phyloP scores from a whole-genome alignment of 2,797 vertebrate species.

The Channallabes apus region DNA sequence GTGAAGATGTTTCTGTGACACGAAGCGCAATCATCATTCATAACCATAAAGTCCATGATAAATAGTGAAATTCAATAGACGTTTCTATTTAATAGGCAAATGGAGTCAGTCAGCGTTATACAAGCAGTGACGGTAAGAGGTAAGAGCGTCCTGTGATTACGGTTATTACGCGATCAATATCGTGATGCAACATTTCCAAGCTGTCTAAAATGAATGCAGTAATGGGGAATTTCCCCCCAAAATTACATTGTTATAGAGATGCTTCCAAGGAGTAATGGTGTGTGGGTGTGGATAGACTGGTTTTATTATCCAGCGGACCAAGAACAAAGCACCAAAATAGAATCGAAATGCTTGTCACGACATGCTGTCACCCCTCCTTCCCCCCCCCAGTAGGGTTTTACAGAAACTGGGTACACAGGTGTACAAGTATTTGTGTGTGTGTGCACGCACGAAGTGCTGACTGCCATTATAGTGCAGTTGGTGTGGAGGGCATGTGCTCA shows the following conservation, averaged over 20 bases:
- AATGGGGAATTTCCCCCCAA: neutral
- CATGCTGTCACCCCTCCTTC: slow-evolving; percentile 21
- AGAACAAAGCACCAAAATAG: slow-evolving; percentile 58
- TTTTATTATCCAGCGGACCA: slow-evolving; percentile 61
- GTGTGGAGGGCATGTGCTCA: slow-evolving; percentile 64
- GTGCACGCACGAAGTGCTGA: slow-evolving; percentile 61
- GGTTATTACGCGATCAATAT: neutral
- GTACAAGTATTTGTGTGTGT: neutral
- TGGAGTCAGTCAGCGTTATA: neutral
- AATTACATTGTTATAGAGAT: slow-evolving; percentile 23
- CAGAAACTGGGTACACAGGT: slow-evolving; percentile 34
- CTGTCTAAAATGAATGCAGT: neutral
- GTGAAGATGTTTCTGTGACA: neutral
- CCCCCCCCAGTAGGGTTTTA: slow-evolving; percentile 39
- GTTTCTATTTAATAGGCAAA: neutral
- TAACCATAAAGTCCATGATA: neutral
- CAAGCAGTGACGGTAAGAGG: neutral
- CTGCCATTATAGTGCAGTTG: slow-evolving; percentile 68
- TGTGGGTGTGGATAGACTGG: slow-evolving; percentile 57
- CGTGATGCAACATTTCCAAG: neutral
- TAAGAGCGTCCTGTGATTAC: neutral
- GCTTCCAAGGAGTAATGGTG: slow-evolving; percentile 10
- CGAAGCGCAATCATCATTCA: neutral
- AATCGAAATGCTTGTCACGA: slow-evolving; percentile 57
- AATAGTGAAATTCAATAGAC: neutral